phyloP scores from a whole-genome alignment of 2,888 invertebrate genomes.

The Seladonia tumulorum region DNA sequence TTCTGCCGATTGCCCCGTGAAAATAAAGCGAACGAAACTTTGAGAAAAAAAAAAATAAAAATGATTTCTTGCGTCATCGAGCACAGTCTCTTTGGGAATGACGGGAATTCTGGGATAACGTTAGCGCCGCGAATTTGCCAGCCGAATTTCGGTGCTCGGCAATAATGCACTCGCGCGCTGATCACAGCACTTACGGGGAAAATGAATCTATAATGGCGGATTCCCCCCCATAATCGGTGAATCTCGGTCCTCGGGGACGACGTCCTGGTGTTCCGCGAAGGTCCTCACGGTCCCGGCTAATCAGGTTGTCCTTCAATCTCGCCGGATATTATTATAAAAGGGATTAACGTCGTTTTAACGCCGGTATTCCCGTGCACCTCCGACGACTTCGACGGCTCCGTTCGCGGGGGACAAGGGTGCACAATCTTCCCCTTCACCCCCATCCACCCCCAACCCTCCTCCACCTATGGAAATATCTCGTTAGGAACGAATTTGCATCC shows the following conservation, averaged over 20 bases:
- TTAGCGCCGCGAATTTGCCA: not conserved
- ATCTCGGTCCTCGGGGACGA: conserved; percentile 28
- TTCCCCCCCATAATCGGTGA: conserved; percentile 46
- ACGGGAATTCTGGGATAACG: not conserved
- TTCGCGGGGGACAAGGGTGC: conserved; percentile 34
- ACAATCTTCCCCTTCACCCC: conserved; percentile 36
- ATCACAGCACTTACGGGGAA: conserved; percentile 35
- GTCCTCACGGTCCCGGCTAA: conserved; percentile 66
- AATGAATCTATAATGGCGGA: conserved; percentile 49
- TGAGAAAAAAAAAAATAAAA: too few species aligned
- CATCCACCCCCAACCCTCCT: not conserved
- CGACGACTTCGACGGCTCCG: conserved; percentile 51
- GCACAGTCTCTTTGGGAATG: not conserved
- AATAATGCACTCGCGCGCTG: conserved; percentile 1
- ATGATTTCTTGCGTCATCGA: not conserved
- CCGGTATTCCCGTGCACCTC: conserved; percentile 32
- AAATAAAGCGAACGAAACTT: not conserved
- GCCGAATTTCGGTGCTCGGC: not conserved
- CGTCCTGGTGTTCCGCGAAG: conserved; percentile 22
- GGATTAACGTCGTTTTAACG: conserved; percentile 65
- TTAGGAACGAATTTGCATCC: conserved; percentile 49
- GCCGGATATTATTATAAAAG: conserved; percentile 68
- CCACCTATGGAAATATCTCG: conserved; percentile 56
- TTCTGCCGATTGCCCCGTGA: not conserved
- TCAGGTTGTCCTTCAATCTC: conserved; percentile 77